phyloP scores from a whole-genome alignment of 1,140 invertebrate genomes.

The Neuroterus valhalla region DNA sequence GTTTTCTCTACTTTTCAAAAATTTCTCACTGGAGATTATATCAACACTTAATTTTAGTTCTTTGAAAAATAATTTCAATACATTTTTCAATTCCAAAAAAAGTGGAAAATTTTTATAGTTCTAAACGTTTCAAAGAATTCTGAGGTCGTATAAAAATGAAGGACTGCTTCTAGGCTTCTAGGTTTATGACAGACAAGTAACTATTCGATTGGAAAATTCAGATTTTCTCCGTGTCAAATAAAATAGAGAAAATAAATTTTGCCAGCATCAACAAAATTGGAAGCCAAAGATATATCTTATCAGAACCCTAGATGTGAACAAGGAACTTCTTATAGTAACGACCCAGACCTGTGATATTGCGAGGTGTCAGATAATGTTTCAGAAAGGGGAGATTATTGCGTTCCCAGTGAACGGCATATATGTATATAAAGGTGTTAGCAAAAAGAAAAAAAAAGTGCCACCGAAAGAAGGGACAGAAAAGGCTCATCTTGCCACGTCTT shows the following conservation, averaged over 20 bases:
- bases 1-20: too few species aligned
- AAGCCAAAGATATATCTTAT: slow-evolving; percentile 12
- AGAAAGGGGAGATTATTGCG: slow-evolving; percentile 8
- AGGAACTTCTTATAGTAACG: slow-evolving; percentile 24
- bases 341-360: slow-evolving; percentile 13
- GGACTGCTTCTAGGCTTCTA: too few species aligned
- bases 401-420: slow-evolving; percentile 16
- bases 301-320: slow-evolving; percentile 2
- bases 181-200: too few species aligned
- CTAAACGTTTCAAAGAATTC: too few species aligned
- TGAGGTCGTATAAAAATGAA: too few species aligned
- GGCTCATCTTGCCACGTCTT: slow-evolving; percentile 48
- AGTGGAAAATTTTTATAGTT: background rate
- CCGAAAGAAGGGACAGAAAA: slow-evolving; percentile 34
- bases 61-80: too few species aligned
- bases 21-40: too few species aligned
- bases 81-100: background rate
- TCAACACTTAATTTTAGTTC: too few species aligned
- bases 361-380: slow-evolving; percentile 19
- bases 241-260: background rate
- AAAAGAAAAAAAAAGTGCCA: slow-evolving; percentile 1
- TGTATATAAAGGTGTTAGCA: slow-evolving; percentile 10
- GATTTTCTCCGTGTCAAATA: background rate
- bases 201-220: too few species aligned
- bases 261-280: background rate